Percentiles rank a stretch among this genome's conserved stretches.
phyloP scores from a whole-genome alignment of 2,888 invertebrate genomes.

The Machimus rusticus region DNA sequence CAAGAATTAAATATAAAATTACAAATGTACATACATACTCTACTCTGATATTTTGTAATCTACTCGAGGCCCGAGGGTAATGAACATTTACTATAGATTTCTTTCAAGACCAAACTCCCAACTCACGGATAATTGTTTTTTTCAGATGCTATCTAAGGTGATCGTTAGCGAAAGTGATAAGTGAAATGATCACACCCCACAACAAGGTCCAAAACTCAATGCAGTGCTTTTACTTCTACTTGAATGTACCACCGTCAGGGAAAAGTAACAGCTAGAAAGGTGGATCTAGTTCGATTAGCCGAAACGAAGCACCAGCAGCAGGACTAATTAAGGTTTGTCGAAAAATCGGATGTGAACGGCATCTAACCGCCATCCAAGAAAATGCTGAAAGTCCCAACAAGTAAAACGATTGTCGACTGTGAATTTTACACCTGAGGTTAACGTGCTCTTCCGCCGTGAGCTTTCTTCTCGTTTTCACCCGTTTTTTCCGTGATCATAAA shows the following conservation, averaged over 20 bases:
- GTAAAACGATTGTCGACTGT: not conserved
- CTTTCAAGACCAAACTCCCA: not conserved
- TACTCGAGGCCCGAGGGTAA: no score
- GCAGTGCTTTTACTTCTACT: not conserved
- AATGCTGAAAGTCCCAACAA: not conserved
- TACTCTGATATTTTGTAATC: no score
- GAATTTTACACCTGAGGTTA: not conserved
- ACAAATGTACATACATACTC: no score
- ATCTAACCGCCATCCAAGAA: not conserved
- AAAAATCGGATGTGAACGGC: not conserved
- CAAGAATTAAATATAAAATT: no score
- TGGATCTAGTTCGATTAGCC: not conserved
- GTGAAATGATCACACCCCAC: not conserved
- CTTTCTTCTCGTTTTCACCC: not conserved
- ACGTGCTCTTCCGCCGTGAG: not conserved
- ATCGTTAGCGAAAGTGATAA: not conserved
- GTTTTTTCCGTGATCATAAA: not conserved
- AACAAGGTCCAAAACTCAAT: not conserved
- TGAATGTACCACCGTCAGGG: not conserved
- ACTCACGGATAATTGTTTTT: not conserved
- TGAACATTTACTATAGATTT: no score
- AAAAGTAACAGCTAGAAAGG: not conserved
- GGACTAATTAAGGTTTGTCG: slow-evolving; percentile 4
- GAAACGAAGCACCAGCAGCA: not conserved
- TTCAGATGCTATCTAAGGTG: not conserved